Base-by-base conservation (phyloP, 1,140 invertebrate genomes). In the Mamestra configurata region DNA sequence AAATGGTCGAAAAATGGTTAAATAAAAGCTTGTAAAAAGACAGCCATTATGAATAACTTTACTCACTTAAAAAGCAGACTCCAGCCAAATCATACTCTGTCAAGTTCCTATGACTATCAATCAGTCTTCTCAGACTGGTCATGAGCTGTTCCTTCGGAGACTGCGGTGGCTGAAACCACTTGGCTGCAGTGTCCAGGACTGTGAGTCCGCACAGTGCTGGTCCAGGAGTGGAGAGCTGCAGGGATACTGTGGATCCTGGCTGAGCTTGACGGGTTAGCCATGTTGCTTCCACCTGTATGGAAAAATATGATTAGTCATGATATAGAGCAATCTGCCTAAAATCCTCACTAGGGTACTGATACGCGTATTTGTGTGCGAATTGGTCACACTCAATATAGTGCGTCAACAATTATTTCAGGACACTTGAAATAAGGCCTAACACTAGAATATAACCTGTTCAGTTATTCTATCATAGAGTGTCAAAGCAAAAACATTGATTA, bases 171-270 rank as follows among this genome's bases (percentile, higher is more conserved):
- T 86, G 78, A 0, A 82, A 37, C 84, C 90, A 90, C 20, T 89
- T 88, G 8, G 90, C 70, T 3, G 90, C 93, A 0, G 85, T 79
- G 76, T 94, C 93, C 31, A 93, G 61, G 0, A 85, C 93, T 0
- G 89, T 80, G 15, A 94, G 84, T 4, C 90, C 90, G 55, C 94
- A 95, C 0, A 94, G 84, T 0, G 93, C 90, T 0, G 93, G 93
- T 2, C 91, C 94, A 0, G 86, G 83, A 0, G 91, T 93, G 2
- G 80, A 77, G 0, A 95, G 46, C 1, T 83, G 84, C 0, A 95
- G 80, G 10, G 79, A 84, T 0, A 88, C 88, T 1, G 77, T 27
- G 0, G 88, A 80, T 0, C 91, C 92, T 4, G 94, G 94, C 0
- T 88, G n/a, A 0, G 83, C 79, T 61, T 90, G 89, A 4, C 88